Conservation (phyloP, 2,113 vertebrate genomes). For the Ammospiza caudacuta region DNA sequence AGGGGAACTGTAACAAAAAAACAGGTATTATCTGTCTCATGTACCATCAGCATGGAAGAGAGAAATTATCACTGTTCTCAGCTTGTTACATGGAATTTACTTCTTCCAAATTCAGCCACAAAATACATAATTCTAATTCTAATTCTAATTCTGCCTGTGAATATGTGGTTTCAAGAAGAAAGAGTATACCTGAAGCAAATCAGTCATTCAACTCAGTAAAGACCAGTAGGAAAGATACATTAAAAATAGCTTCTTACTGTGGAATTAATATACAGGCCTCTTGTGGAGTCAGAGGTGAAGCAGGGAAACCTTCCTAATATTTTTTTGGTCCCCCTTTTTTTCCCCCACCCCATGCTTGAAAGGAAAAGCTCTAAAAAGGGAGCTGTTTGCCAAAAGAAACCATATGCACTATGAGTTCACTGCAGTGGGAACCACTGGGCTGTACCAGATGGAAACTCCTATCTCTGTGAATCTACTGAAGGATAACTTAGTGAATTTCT, state of each 20-base stretch:
- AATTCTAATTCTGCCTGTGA: not conserved
- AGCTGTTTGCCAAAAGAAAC: not conserved
- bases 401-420: not conserved
- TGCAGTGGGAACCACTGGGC: not conserved
- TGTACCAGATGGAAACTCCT: not conserved
- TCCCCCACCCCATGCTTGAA: not conserved
- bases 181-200: not conserved
- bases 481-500: not conserved
- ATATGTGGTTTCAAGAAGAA: not conserved
- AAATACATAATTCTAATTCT: not conserved
- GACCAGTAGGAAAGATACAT: not conserved
- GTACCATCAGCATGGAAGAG: not conserved
- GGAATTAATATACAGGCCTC: not conserved
- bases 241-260: not conserved
- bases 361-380: not conserved
- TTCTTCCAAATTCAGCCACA: not conserved
- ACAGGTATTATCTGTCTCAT: not conserved
- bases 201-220: not conserved
- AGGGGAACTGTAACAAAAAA: not conserved
- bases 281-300: not conserved
- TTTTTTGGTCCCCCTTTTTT: rapidly evolving
- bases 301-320: not conserved
- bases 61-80: not conserved
- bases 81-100: not conserved
- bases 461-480: not conserved